Conservation (phyloP, 2,113 vertebrate species). For the Tricholaema leucomelas region DNA sequence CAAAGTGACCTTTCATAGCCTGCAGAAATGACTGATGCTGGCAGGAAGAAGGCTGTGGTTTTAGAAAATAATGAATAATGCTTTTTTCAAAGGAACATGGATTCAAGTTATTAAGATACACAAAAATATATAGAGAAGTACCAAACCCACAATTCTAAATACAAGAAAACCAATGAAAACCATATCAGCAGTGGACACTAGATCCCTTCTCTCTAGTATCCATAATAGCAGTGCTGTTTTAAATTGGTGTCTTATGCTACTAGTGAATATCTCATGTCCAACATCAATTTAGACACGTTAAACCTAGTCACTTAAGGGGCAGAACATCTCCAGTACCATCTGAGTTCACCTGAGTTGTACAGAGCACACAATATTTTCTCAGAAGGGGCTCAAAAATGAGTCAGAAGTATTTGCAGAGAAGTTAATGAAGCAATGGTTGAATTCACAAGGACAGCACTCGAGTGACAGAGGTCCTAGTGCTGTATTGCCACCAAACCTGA, state of each 20-base stretch:
- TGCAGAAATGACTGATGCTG: not conserved
- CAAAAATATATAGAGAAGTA: rapidly evolving
- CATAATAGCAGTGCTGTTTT: not conserved
- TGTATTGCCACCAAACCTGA: not conserved
- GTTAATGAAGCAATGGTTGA: not conserved
- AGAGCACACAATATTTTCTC: not conserved
- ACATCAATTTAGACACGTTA: not conserved
- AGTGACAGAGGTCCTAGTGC: not conserved
- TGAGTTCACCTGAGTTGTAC: not conserved
- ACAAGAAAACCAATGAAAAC: not conserved
- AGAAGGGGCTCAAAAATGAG: not conserved
- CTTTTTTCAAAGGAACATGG: not conserved
- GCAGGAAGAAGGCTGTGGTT: not conserved
- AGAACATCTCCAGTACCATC: not conserved
- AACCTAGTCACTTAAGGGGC: not conserved
- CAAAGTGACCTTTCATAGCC: not conserved
- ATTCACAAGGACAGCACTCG: not conserved
- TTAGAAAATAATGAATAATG: not conserved
- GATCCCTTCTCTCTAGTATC: not conserved
- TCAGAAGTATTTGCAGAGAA: not conserved
- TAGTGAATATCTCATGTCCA: not conserved
- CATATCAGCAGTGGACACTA: not conserved
- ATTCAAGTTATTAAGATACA: not conserved
- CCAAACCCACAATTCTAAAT: not conserved
- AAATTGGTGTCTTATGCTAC: not conserved